Percentiles rank a stretch among this genome's conserved stretches.
phyloP scores from a whole-genome alignment of 2,113 vertebrate species.

The Prunella fulvescens region DNA sequence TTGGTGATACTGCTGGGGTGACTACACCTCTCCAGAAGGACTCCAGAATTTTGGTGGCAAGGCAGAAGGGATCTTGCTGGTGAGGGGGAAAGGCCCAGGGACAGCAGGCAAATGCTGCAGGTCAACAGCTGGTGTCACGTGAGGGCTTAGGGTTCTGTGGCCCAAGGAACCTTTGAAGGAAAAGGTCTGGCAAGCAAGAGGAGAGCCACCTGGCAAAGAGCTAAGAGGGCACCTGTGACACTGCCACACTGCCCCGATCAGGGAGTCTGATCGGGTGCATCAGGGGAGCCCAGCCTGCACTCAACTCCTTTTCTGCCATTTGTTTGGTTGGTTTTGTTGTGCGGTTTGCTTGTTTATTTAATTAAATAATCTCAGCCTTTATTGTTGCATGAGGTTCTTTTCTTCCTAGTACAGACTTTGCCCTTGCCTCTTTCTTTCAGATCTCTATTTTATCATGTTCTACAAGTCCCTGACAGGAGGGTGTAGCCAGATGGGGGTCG shows the following conservation, averaged over 20 bases:
- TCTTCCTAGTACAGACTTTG: no score
- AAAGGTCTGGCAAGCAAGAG: background rate
- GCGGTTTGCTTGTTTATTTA: background rate
- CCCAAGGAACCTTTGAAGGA: background rate
- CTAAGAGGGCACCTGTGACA: background rate
- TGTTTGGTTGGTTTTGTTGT: no score
- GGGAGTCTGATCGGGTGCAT: background rate
- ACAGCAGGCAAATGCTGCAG: rapidly evolving
- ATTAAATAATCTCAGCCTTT: background rate
- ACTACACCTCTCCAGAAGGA: rapidly evolving
- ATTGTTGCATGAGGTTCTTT: background rate
- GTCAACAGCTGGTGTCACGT: background rate
- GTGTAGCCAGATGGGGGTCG: background rate
- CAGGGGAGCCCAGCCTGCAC: rapidly evolving
- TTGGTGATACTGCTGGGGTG: background rate
- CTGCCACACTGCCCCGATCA: rapidly evolving
- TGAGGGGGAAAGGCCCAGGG: background rate
- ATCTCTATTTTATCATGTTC: background rate
- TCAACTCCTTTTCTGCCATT: background rate
- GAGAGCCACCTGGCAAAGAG: background rate
- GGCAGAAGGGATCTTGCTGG: background rate
- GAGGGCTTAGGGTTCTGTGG: background rate
- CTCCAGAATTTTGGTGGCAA: background rate
- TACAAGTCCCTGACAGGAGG: background rate
- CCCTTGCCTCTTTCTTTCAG: background rate